These are phyloP conservation scores for Caenorhabditis brenneri DNA, from an alignment of 1,140 invertebrate species.

Conservation along the genomic window DNA sequence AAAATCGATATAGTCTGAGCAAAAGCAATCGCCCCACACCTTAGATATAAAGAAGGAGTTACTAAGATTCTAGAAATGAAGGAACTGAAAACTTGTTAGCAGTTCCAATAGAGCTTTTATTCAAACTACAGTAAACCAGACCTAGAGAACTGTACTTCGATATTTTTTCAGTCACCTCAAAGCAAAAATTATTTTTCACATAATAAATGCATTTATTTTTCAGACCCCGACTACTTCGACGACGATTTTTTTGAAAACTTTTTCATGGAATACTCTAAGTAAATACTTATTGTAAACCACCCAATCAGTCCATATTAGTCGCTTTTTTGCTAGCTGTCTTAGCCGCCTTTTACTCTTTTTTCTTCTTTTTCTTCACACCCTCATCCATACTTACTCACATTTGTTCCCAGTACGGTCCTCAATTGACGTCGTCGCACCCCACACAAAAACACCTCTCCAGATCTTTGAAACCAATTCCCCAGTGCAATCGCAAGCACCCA, in stretches of 20 bases:
- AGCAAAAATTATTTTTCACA: too few relatives aligned
- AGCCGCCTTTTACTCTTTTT: background rate
- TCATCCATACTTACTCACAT: background rate
- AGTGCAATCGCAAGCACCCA: constrained; percentile 25
- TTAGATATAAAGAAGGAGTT: too few relatives aligned
- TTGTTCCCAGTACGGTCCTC: background rate
- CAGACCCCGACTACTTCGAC: constrained; percentile 41
- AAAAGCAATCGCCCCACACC: too few relatives aligned
- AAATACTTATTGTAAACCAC: background rate
- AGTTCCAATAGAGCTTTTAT: too few relatives aligned
- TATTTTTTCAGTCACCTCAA: too few relatives aligned
- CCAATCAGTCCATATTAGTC: background rate
- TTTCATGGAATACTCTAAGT: constrained; percentile 9
- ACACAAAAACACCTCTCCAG: background rate
- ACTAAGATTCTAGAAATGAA: too few relatives aligned
- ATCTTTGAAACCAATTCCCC: constrained; percentile 13
- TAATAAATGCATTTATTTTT: background rate
- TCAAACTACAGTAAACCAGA: too few relatives aligned
- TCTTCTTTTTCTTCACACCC: background rate
- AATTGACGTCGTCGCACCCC: constrained; percentile 3
- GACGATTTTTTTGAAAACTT: constrained; percentile 38
- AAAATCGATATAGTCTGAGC: too few relatives aligned
- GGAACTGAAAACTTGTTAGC: too few relatives aligned
- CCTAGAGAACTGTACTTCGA: too few relatives aligned
- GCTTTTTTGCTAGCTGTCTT: constrained; percentile 31